Percentiles rank a stretch among this genome's conserved stretches.
Evolutionary conservation across 2,888 invertebrate genomes (phyloP).

Genomic region (Nephrotoma guestfalica): DNA sequence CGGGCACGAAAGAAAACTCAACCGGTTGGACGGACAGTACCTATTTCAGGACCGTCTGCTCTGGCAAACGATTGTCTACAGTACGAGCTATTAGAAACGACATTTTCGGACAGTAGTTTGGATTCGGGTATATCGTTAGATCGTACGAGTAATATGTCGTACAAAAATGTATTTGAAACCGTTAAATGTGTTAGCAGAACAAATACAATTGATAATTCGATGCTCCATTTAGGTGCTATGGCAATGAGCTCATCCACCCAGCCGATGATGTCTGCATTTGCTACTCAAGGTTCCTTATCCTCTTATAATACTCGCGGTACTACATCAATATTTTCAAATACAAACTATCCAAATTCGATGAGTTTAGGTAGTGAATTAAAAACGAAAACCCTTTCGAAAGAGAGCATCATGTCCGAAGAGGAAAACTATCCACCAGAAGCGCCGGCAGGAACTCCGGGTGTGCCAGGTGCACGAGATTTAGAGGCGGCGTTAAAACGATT

Average conservation of each 20-base stretch:
- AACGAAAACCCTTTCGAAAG: conserved; percentile 23
- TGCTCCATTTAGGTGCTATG: conserved; percentile 31
- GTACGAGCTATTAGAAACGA: conserved; percentile 75
- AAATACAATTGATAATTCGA: conserved; percentile 27
- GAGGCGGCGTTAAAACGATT: conserved; percentile 74
- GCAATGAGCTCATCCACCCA: conserved; percentile 34
- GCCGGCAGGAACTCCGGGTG: conserved; percentile 61
- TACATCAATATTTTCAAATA: conserved; percentile 15
- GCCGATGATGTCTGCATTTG: conserved; percentile 41
- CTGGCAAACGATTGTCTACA: conserved; percentile 66
- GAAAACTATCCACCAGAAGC: conserved; percentile 36
- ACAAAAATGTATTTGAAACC: conserved; percentile 83
- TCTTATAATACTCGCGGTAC: conserved; percentile 15
- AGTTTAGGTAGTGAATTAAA: conserved; percentile 22
- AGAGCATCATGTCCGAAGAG: conserved; percentile 44
- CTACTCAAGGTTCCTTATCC: conserved; percentile 21
- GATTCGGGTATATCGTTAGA: conserved; percentile 61
- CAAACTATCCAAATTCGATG: conserved; percentile 18
- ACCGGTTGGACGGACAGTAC: conserved; percentile 40
- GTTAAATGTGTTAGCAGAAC: conserved; percentile 63
- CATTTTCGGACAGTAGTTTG: conserved; percentile 68
- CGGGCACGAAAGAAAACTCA: conserved; percentile 57
- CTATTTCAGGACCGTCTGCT: conserved; percentile 47
- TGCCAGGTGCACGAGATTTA: conserved; percentile 83
- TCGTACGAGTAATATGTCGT: conserved; percentile 43